Percentiles rank a stretch among this genome's conserved stretches.
phyloP scores from a whole-genome alignment of 2,113 vertebrate genomes.

The Percina caprodes region DNA sequence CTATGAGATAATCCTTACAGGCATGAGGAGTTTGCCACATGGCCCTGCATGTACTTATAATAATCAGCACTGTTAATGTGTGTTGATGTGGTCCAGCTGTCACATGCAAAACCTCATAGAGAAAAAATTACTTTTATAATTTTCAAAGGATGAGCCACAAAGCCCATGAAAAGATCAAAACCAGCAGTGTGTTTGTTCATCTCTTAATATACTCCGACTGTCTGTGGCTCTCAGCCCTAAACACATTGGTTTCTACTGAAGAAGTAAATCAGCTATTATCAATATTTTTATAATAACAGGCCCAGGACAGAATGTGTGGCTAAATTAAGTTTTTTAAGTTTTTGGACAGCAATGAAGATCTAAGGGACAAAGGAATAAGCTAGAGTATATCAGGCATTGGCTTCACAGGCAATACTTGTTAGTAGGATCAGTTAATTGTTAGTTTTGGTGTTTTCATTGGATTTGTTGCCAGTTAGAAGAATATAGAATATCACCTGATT shows the following conservation, averaged over 20 bases:
- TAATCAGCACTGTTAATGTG: conserved; percentile 49
- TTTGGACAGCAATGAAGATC: background rate
- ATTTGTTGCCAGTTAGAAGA: background rate
- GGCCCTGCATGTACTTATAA: conserved; percentile 25
- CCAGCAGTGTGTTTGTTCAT: background rate
- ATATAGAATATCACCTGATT: no score
- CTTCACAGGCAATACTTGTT: background rate
- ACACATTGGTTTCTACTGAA: background rate
- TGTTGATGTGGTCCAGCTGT: conserved; percentile 31
- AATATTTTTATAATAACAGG: background rate
- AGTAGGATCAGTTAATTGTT: background rate
- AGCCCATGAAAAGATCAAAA: background rate
- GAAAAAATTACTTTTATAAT: background rate
- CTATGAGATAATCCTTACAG: conserved; percentile 55
- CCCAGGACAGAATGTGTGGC: background rate
- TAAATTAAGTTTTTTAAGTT: background rate
- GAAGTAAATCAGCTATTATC: background rate
- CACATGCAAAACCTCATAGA: conserved; percentile 13
- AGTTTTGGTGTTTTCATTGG: background rate
- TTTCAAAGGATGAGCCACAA: background rate
- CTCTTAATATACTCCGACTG: background rate
- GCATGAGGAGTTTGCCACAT: conserved; percentile 50
- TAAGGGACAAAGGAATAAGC: background rate
- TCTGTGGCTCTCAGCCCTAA: background rate
- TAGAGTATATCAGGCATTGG: background rate